Conservation (phyloP, 2,888 invertebrate species). For the Catotricha subobsoleta region DNA sequence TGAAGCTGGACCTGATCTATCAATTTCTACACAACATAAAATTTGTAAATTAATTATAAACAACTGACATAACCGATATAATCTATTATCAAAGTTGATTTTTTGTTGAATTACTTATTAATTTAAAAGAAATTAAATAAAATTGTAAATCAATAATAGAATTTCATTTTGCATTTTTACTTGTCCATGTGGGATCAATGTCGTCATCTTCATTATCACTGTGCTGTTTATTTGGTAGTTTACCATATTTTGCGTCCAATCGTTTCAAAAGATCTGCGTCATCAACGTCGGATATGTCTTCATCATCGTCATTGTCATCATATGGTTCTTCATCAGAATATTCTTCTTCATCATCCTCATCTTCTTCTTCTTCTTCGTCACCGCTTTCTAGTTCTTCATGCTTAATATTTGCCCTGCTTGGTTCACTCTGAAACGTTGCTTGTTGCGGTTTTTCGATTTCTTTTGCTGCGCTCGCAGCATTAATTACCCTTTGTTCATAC, state of each 20-base stretch:
- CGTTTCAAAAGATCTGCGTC: conserved; percentile 50
- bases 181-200: conserved; percentile 9
- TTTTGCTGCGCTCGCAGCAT: no score
- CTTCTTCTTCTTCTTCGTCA: conserved; percentile 19
- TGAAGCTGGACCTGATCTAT: background rate
- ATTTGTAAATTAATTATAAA: no score
- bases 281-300: conserved; percentile 43
- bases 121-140: background rate
- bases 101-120: no score
- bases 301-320: conserved; percentile 33
- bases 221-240: conserved; percentile 32
- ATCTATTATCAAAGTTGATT: no score
- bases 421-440: no score
- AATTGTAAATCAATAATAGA: background rate
- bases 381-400: conserved; percentile 16
- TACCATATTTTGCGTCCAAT: conserved; percentile 55
- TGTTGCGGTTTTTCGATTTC: no score
- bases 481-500: background rate
- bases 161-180: conserved; percentile 3
- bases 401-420: no score
- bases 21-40: no score
- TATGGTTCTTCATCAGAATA: conserved; percentile 25
- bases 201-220: conserved; percentile 10
- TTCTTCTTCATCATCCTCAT: conserved; percentile 27
- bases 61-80: no score